Percentiles rank a stretch among this genome's conserved stretches.
Conservation (phyloP, 2,797 vertebrate species). For the Micromesistius poutassou region DNA sequence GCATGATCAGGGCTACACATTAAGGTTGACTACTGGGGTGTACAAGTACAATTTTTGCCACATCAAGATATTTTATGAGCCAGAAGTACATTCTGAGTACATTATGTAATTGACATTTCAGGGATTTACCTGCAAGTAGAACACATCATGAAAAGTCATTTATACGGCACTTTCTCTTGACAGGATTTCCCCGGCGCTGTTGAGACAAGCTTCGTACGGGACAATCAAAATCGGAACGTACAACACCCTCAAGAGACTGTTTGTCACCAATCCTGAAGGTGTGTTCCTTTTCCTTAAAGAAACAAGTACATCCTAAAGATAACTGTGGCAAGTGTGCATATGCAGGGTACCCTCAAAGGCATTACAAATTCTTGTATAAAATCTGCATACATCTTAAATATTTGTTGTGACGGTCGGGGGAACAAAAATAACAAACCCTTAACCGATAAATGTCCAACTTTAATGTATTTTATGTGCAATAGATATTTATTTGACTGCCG, state of each 20-base stretch:
- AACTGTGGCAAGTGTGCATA: slow-evolving; percentile 5
- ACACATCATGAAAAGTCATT: neutral
- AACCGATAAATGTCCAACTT: too few species aligned
- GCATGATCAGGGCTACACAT: neutral
- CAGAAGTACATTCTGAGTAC: neutral
- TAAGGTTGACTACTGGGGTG: neutral
- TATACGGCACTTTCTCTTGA: neutral
- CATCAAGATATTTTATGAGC: too few species aligned
- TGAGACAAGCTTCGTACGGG: slow-evolving; percentile 93
- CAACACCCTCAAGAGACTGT: slow-evolving; percentile 91
- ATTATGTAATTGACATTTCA: neutral
- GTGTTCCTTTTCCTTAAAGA: slow-evolving; percentile 27
- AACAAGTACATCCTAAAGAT: neutral
- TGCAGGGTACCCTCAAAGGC: neutral
- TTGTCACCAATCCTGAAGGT: slow-evolving; percentile 91
- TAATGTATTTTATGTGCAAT: too few species aligned
- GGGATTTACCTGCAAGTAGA: neutral
- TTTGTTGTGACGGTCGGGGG: too few species aligned
- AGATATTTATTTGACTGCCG: too few species aligned
- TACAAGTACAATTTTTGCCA: neutral
- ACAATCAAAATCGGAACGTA: slow-evolving; percentile 98
- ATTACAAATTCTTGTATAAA: too few species aligned
- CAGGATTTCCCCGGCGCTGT: slow-evolving; percentile 90
- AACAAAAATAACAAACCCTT: too few species aligned
- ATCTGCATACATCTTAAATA: too few species aligned